Conservation (phyloP, 2,888 invertebrate species). For the Diplazon laetatorius region DNA sequence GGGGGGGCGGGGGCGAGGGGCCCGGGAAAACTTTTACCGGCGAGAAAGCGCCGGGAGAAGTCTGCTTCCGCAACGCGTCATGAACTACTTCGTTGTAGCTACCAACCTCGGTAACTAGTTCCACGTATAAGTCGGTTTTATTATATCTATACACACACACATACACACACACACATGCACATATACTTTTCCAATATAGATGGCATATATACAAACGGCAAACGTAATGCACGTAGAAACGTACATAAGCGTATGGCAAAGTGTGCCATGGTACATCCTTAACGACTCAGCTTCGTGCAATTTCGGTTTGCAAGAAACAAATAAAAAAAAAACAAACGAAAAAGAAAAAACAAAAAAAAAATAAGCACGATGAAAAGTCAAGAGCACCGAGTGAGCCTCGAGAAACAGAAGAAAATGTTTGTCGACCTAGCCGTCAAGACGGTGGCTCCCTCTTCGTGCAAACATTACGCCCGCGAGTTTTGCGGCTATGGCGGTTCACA, state of each 20-base stretch:
- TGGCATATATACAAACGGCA: conserved; percentile 27
- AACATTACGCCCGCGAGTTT: conserved; percentile 14
- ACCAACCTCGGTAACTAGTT: conserved; percentile 28
- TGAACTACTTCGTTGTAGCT: conserved; percentile 48
- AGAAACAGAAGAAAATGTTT: conserved; percentile 3
- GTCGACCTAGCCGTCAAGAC: conserved; percentile 8
- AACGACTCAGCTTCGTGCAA: conserved; percentile 39
- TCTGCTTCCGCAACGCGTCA: conserved; percentile 45
- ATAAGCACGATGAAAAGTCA: conserved; percentile 42
- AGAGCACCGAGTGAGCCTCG: conserved; percentile 17
- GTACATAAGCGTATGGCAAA: conserved; percentile 21
- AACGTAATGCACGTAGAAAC: conserved; percentile 11
- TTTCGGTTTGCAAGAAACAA: neutral
- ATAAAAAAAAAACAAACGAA: neutral
- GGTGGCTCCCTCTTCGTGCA: conserved; percentile 30
- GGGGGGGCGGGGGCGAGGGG: too few species aligned
- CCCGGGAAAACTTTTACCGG: conserved; percentile 54
- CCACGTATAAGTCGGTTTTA: neutral
- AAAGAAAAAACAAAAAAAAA: too few species aligned
- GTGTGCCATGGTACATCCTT: conserved; percentile 34
- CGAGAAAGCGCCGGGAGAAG: conserved; percentile 46
- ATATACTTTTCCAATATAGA: conserved; percentile 22
- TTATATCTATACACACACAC: neutral
- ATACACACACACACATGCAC: neutral
- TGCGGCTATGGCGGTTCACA: too few species aligned